Conservation (phyloP, 1,140 invertebrate species). For the Sycophila sp. region DNA sequence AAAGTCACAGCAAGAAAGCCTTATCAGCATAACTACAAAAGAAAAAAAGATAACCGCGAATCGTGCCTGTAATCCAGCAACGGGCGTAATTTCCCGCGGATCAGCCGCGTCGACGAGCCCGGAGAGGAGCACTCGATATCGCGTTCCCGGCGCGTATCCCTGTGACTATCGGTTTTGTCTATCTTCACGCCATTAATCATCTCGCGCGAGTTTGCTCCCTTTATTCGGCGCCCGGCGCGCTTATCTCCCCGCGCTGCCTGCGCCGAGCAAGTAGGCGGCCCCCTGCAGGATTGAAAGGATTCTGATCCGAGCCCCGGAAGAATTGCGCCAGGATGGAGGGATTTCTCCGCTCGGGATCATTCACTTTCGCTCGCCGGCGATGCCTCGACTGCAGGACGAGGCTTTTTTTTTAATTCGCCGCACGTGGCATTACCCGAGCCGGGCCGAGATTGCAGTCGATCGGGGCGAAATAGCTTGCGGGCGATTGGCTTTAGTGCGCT, state of each 20-base stretch:
- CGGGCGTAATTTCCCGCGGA: background rate
- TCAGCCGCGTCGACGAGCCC: background rate
- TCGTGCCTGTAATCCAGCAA: background rate
- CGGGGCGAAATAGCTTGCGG: too few species aligned
- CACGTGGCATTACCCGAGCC: background rate
- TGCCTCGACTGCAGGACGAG: too few species aligned
- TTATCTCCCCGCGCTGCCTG: too few species aligned
- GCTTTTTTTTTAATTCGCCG: background rate
- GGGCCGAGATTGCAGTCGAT: too few species aligned
- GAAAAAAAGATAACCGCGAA: too few species aligned
- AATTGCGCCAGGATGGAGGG: background rate
- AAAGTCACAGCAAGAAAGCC: background rate
- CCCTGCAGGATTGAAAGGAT: background rate
- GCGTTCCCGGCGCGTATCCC: background rate
- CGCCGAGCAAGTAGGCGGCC: too few species aligned
- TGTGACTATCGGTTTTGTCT: background rate
- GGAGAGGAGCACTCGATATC: background rate
- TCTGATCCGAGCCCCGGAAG: background rate
- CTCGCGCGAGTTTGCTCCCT: background rate
- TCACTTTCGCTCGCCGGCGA: too few species aligned
- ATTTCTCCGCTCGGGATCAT: background rate
- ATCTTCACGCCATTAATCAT: slow-evolving; percentile 27
- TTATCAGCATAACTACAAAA: background rate
- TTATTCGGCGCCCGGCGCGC: background rate
- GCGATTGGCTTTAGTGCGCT: too few species aligned